These are phyloP conservation scores for Drosophila equinoxialis DNA, from an alignment of 1,140 invertebrate genomes.

Conservation along the genomic window DNA sequence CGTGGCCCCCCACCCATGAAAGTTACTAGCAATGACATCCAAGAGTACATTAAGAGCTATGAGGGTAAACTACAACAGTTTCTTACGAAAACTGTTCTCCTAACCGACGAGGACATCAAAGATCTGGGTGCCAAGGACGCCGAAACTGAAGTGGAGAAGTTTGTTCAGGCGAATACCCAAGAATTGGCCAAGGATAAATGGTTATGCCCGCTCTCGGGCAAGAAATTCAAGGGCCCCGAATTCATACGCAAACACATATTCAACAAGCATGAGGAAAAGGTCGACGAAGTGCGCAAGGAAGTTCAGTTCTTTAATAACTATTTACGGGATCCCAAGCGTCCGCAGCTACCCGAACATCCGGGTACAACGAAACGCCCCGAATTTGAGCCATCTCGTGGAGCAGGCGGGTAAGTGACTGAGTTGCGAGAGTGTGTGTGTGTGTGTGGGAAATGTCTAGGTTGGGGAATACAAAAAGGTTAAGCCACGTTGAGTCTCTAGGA, in stretches of 20 bases:
- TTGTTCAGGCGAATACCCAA: constrained; percentile 96
- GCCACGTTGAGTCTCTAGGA: no score
- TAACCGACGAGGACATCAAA: constrained; percentile 91
- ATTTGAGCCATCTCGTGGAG: constrained; percentile 83
- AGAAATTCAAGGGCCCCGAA: constrained; percentile 99
- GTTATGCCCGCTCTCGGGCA: constrained; percentile 98
- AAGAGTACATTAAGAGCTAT: constrained; percentile 91
- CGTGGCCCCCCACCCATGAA: constrained; percentile 93
- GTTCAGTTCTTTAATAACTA: constrained; percentile 99
- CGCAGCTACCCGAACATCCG: constrained; percentile 93
- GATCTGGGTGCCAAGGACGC: constrained; percentile 94
- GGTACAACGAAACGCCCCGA: constrained; percentile 85
- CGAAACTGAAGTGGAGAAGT: constrained; percentile 96
- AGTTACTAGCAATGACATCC: constrained; percentile 87
- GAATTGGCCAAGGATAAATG: constrained; percentile 99
- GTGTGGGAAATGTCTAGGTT: no score
- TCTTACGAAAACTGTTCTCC: constrained; percentile 87
- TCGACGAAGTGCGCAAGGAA: constrained; percentile 98
- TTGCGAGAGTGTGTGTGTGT: no score
- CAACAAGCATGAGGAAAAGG: constrained; percentile 98
- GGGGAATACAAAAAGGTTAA: no score
- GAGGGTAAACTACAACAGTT: constrained; percentile 96
- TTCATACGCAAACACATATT: constrained; percentile 99
- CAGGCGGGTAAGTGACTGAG: constrained; percentile 82
- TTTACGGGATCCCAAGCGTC: constrained; percentile 96